Conservation (phyloP, 2,797 vertebrate genomes). For the Cottoperca gobio region DNA sequence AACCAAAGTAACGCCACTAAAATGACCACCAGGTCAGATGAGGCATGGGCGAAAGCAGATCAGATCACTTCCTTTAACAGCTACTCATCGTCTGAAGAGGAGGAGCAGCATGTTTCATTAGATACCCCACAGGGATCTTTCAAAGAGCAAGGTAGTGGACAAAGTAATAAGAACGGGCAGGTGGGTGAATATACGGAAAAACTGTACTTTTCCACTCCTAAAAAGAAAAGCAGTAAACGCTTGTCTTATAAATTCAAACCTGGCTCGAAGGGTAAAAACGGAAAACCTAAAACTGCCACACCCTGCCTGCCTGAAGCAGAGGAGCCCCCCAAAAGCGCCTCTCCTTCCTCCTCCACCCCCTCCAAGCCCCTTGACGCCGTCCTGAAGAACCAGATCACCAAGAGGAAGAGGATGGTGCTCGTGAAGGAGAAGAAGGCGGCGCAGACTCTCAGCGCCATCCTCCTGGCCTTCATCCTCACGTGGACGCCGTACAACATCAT, state of each 20-base stretch:
- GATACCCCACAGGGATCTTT: conserved; percentile 89
- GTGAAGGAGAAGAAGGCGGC: conserved; percentile 98
- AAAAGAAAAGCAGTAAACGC: conserved; percentile 89
- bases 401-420: conserved; percentile 97
- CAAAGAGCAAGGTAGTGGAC: conserved; percentile 80
- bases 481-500: conserved; percentile 99
- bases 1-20: conserved; percentile 91
- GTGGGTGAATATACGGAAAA: conserved; percentile 83
- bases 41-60: conserved; percentile 89
- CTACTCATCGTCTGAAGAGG: conserved; percentile 93
- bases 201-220: conserved; percentile 87
- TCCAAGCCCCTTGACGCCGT: conserved; percentile 89
- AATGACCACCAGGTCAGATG: conserved; percentile 83
- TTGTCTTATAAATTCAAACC: conserved; percentile 93
- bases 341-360: conserved; percentile 85
- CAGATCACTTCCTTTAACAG: conserved; percentile 92
- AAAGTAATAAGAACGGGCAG: conserved; percentile 81
- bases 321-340: conserved; percentile 78
- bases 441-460: conserved; percentile 97
- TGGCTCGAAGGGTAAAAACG: conserved; percentile 85
- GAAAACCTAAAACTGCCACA: conserved; percentile 79
- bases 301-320: conserved; percentile 83
- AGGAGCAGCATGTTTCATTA: conserved; percentile 86
- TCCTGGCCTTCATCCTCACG: conserved; percentile 96
- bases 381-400: conserved; percentile 95